Evolutionary conservation across 1,140 invertebrate species (phyloP), one percentile per base, ranked within the genome.

Genomic region (Palaemon carinicauda): DNA sequence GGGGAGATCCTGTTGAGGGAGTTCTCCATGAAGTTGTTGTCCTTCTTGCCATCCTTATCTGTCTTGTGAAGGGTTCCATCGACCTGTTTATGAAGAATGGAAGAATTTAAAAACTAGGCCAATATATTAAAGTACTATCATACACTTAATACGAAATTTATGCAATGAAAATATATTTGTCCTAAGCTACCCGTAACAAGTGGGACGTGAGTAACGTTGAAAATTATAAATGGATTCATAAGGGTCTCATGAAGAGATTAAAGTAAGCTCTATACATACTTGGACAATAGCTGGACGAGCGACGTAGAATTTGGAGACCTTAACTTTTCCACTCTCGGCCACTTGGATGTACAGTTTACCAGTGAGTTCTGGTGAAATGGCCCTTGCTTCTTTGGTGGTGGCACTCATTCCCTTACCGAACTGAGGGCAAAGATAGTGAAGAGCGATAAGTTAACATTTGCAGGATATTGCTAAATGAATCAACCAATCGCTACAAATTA

Each of bases 21-120:
- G n/a, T 80, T 80, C 41, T 86, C 77, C 77, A 86, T 73, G 15
- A 73, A 73, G 84, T 79, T 86, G 52, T 80, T 86, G 24, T 80
- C 24, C 1, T 50, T 33, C 3, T 33, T 69, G 27, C 29, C 78
- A 24, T 17, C 19, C 77, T 29, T 73, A 15, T 19, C 50, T 1
- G 50, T 65, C 78, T 56, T 86, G 7, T 41, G 52, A 15, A 86
- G 51, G 7, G 27, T 60, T 1, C 84, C 84, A 15, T 86, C 84
- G 3, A 86, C 84, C 84, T 86, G 65, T 27, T 3, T 31, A 10
- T 12, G 71, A 0, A 79, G 75, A 52, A 53, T 29, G 27, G 1
- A 54, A 19, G 78, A 60, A 31, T 65, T 14, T 3, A 21, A n/a
- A 65, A 65, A 65, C 7, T 7, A 17, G 12, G 24, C 12, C 12